These are phyloP conservation scores for Ornithoptera priamus DNA, from an alignment of 2,888 invertebrate genomes.

Conservation along the genomic window DNA sequence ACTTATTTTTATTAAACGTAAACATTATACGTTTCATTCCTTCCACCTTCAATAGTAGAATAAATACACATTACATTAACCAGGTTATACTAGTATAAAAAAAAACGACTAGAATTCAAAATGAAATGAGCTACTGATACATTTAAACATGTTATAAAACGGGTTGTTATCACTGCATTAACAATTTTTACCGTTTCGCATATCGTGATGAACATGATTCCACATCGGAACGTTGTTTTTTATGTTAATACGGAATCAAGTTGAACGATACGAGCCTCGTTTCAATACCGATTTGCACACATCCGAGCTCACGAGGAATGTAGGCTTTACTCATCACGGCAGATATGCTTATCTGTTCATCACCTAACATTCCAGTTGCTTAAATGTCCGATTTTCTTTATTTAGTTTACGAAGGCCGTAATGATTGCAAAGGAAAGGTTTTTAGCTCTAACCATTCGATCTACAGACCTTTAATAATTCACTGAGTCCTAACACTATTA, in stretches of 20 bases:
- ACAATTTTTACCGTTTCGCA: conserved; percentile 4
- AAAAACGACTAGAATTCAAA: not conserved
- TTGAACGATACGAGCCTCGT: conserved; percentile 26
- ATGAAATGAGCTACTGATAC: not conserved
- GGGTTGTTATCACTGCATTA: conserved; percentile 11
- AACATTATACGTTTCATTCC: too few relatives aligned
- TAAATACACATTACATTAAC: too few relatives aligned
- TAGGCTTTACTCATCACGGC: conserved; percentile 26
- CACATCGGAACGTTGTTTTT: conserved; percentile 12
- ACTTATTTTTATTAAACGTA: too few relatives aligned
- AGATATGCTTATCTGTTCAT: conserved; percentile 18
- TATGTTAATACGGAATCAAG: conserved; percentile 22
- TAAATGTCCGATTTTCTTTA: too few relatives aligned
- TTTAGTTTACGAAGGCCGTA: too few relatives aligned
- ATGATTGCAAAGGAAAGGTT: too few relatives aligned
- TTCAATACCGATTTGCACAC: conserved; percentile 20
- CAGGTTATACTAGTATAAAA: too few relatives aligned
- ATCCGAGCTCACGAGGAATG: conserved; percentile 18
- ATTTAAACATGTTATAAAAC: conserved; percentile 7
- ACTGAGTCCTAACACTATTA: too few relatives aligned
- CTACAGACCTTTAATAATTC: too few relatives aligned
- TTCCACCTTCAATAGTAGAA: too few relatives aligned
- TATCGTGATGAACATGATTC: conserved; percentile 16
- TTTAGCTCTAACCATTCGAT: too few relatives aligned
- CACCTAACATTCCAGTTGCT: not conserved